Conservation (phyloP, 2,888 invertebrate genomes). For the Limnephilus rhombicus region DNA sequence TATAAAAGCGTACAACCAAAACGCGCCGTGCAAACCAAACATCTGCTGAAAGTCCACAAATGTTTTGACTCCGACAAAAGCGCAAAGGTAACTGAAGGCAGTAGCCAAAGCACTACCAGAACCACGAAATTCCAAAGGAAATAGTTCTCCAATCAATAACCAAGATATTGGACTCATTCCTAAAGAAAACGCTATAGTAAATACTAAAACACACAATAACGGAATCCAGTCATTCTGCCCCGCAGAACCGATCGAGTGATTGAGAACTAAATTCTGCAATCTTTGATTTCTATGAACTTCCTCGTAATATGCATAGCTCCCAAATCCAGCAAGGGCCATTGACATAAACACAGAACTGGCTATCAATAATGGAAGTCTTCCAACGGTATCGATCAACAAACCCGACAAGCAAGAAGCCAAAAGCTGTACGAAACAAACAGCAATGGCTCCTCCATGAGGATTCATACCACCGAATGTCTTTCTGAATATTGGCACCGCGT, state of each 20-base stretch:
- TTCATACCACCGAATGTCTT: constrained; percentile 90
- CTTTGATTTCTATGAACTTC: constrained; percentile 80
- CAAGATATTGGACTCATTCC: constrained; percentile 94
- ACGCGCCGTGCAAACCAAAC: constrained; percentile 89
- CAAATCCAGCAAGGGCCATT: constrained; percentile 90
- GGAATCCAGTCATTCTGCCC: constrained; percentile 90
- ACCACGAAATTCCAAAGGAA: constrained; percentile 90
- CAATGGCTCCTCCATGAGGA: constrained; percentile 90
- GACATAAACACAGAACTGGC: constrained; percentile 92
- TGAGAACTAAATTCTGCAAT: constrained; percentile 76
- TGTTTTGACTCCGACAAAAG: constrained; percentile 91
- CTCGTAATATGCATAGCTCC: constrained; percentile 90
- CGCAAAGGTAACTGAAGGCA: constrained; percentile 91
- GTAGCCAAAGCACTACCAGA: constrained; percentile 92
- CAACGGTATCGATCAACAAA: constrained; percentile 90
- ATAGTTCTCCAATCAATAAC: constrained; percentile 89
- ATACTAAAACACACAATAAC: constrained; percentile 87
- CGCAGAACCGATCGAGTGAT: constrained; percentile 71
- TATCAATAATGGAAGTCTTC: constrained; percentile 89
- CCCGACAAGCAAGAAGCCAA: constrained; percentile 90
- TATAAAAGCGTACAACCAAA: constrained; percentile 92
- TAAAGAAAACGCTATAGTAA: constrained; percentile 91
- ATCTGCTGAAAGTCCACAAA: constrained; percentile 89
- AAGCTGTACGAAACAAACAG: constrained; percentile 90
- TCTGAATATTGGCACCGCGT: constrained; percentile 91